Evolutionary conservation across 2,797 vertebrate species (phyloP).

Genomic region (Chelmon rostratus): DNA sequence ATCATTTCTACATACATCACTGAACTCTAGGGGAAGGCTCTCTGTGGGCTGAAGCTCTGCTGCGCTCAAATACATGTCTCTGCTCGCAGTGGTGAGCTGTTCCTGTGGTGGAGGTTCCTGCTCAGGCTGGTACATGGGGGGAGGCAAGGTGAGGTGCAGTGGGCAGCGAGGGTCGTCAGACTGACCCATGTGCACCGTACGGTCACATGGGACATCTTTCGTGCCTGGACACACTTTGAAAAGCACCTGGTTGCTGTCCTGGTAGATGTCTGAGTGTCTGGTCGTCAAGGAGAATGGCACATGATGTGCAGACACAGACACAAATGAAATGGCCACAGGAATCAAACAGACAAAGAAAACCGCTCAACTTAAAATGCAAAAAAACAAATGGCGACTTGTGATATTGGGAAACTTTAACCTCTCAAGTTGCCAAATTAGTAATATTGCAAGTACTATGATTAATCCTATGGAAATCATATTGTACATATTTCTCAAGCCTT

Average conservation of each 20-base stretch:
- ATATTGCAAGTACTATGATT: constrained; percentile 9
- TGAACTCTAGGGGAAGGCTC: constrained; percentile 96
- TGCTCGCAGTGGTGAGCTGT: constrained; percentile 86
- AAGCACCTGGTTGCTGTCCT: constrained; percentile 94
- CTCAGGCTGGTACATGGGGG: constrained; percentile 94
- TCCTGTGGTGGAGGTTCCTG: constrained; percentile 89
- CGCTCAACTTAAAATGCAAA: not conserved
- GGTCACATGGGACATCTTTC: constrained; percentile 92
- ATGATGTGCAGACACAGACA: not conserved
- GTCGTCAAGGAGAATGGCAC: constrained; percentile 57
- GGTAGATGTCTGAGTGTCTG: constrained; percentile 91
- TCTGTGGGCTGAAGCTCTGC: constrained; percentile 98
- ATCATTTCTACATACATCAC: constrained; percentile 88
- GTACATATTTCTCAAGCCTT: constrained; percentile 10
- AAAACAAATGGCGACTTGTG: not conserved
- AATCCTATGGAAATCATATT: constrained; percentile 19
- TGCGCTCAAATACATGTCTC: constrained; percentile 94
- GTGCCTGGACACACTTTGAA: constrained; percentile 94
- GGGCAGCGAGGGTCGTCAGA: constrained; percentile 95
- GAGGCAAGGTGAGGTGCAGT: constrained; percentile 92
- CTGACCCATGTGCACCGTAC: constrained; percentile 92
- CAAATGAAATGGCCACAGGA: not conserved
- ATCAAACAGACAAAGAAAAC: too few relatives aligned
- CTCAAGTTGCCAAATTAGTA: not conserved
- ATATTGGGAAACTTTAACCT: not conserved